Evolutionary conservation across 2,888 invertebrate species (phyloP).

Genomic region (Doris montereyensis): DNA sequence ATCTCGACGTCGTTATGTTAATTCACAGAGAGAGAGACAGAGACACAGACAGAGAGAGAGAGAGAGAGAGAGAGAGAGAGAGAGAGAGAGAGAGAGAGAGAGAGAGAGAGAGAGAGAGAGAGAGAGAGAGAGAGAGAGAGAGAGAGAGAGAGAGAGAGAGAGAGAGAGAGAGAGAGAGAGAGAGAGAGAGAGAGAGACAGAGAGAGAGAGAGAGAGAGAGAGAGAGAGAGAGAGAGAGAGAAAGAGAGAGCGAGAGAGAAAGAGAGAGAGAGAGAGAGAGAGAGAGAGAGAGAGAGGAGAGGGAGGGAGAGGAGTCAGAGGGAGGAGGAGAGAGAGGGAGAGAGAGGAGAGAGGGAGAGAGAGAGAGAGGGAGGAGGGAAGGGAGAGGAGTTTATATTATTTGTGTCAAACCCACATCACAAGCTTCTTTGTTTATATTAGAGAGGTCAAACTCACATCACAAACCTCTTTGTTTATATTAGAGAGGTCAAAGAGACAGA

Average conservation of each 20-base stretch:
- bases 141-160: not conserved
- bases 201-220: conserved; percentile 19
- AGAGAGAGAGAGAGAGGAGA: conserved; percentile 13
- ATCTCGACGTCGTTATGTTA: too few species aligned
- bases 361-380: not conserved
- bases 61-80: not conserved
- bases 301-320: not conserved
- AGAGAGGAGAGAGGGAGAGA: not conserved
- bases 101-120: conserved; percentile 30
- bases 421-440: too few species aligned
- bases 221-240: not conserved
- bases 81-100: conserved; percentile 5
- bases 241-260: conserved; percentile 10
- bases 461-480: too few species aligned
- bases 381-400: too few species aligned
- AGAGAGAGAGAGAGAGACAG: not conserved
- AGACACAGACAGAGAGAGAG: too few species aligned
- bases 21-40: not conserved
- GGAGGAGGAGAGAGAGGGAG: conserved; percentile 1
- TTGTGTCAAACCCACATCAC: too few species aligned
- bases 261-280: conserved; percentile 2
- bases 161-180: conserved; percentile 9
- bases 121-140: conserved; percentile 29
- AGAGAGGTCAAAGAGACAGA: too few species aligned
- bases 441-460: too few species aligned